Base-by-base conservation (phyloP, 2,888 invertebrate genomes). In the Hydropsyche betteni region DNA sequence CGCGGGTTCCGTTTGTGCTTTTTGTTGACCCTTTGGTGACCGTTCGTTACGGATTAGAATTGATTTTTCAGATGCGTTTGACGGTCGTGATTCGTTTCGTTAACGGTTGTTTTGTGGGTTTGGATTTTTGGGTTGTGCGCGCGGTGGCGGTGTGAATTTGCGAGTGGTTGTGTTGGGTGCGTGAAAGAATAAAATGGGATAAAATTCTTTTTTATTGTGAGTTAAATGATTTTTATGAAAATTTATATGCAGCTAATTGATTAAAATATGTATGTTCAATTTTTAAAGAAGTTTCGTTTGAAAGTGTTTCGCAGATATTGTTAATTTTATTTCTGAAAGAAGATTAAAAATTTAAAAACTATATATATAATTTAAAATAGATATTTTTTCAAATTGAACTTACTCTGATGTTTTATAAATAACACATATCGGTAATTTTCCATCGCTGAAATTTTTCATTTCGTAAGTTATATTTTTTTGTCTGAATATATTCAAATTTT, bases 371-470 rank as follows among this genome's bases (percentile, higher is more conserved):
- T 51, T 51, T 51, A 12, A 51, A 51, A 12, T 2, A 51, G 8
- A 2, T 8, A 2, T 16, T n/a, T 38, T 10, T 68, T 68, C 36
- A 38, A 24, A 68, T 12, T 33, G 7, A 12, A 44, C 2, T 36
- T n/a, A 36, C 6, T 38, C 44, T 5, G 7, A 4, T 68, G 6
- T n/a, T 3, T 73, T n/a, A n/a, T 73, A 36, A 4, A 68, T 8
- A 10, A 68, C 16, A 38, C 77, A 79, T 2, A 72, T 69, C 4
- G 79, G 77, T 7, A n/a, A 36, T 36, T 44, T 69, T 2, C 79
- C 79, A 8, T 74, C 75, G 24, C 74, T 76, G 70, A 72, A 77
- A 5, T 76, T 69, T 38, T 70, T 73, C 8, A 69, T 58, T 16
- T 36, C 33, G 14, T 72, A 76, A 34, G 58, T 55, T 7, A 74